Evolutionary conservation across 2,113 vertebrate species (phyloP).

Genomic region (Actenoides hombroni): DNA sequence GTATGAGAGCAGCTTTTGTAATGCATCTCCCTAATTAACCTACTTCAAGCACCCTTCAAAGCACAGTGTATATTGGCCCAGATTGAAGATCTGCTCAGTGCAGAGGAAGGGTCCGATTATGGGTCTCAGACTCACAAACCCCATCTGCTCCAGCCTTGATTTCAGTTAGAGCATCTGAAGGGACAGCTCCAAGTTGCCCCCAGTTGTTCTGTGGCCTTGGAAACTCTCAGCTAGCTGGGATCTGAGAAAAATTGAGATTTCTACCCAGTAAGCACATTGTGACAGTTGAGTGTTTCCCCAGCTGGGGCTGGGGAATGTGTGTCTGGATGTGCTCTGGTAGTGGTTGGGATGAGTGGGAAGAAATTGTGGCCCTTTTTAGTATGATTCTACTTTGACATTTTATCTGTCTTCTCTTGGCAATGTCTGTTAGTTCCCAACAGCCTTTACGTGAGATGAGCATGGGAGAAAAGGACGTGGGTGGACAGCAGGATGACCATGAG

Average conservation of each 20-base stretch:
- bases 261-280: background rate
- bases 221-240: background rate
- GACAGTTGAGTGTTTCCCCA: background rate
- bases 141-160: background rate
- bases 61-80: background rate
- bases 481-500: too few species aligned
- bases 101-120: background rate
- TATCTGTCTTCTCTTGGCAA: background rate
- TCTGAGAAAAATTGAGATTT: background rate
- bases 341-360: background rate
- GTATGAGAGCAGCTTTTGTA: background rate
- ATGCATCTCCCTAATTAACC: slow-evolving; percentile 2
- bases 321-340: background rate
- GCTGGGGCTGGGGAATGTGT: background rate
- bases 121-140: background rate
- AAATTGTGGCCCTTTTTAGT: background rate
- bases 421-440: background rate
- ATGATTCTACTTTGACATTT: background rate
- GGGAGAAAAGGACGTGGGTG: too few species aligned
- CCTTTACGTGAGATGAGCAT: background rate
- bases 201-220: background rate
- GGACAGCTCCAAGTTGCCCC: background rate
- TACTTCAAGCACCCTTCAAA: background rate
- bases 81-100: background rate
- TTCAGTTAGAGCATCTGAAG: background rate